These are phyloP conservation scores for Trachelipus rathkii DNA, from an alignment of 1,140 invertebrate species.

Conservation along the genomic window DNA sequence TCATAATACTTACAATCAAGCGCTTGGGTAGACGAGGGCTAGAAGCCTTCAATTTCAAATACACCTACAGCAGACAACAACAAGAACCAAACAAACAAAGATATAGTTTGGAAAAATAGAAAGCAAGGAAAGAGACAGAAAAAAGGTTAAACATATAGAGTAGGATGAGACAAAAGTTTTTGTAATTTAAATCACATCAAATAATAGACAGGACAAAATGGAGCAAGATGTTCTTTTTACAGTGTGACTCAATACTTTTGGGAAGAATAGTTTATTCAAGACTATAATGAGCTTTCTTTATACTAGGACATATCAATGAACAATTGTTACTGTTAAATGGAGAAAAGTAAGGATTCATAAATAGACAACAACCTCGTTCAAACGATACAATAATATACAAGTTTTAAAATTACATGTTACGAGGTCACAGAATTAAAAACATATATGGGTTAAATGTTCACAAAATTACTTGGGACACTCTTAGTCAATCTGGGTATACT, in stretches of 20 bases:
- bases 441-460: no score
- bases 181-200: background rate
- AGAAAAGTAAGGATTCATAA: no score
- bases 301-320: no score
- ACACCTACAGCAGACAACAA: background rate
- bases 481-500: background rate
- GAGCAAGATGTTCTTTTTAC: background rate
- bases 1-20: constrained; percentile 4
- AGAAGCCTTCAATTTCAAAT: background rate
- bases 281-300: no score
- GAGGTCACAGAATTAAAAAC: no score
- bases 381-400: no score
- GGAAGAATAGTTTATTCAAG: background rate
- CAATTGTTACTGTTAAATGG: no score
- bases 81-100: background rate
- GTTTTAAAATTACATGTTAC: no score
- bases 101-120: background rate
- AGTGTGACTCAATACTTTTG: background rate
- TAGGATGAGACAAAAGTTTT: background rate
- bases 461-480: no score
- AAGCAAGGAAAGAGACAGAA: background rate
- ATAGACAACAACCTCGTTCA: no score
- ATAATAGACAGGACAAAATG: background rate
- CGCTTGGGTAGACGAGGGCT: background rate
- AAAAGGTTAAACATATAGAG: background rate